Base-by-base conservation (phyloP, 2,113 vertebrate species). In the Hydropotes inermis region DNA sequence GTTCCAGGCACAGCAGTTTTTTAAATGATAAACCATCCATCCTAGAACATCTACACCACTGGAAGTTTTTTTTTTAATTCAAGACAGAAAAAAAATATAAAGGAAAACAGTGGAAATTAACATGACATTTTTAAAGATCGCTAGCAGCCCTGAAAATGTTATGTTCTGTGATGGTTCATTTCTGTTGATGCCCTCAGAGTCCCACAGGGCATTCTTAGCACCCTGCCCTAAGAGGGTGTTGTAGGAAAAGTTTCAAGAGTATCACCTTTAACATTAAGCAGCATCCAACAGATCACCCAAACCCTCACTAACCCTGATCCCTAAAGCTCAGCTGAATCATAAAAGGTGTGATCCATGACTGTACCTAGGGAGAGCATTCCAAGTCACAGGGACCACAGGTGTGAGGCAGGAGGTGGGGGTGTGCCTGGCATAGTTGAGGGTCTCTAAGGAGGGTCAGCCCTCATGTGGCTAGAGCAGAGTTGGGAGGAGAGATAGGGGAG, bases 401-500 rank as follows among this genome's bases (percentile, higher is more conserved):
- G 12, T 60, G 33, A 92, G 17, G 3, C 21, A 9, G 23, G 19
- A 57, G 54, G 23, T 76, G 45, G 36, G 36, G 47, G 33, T 47
- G 33, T 13, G 27, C 33, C 47, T 11, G n/a, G 43, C 17, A 3
- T 25, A 11, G 36, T 50, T 0, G 0, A 89, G 60, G 33, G 52
- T 52, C 27, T 27, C 12, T 27, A 89, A 36, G 25, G 64, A 78
- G n/a, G 47, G 33, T 25, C 33, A 36, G 21, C 3, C 81, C 17
- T 23, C 36, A 1, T 6, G 57, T 6, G 7, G 30, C 58, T 86
- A 27, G 27, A 43, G n/a, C 64, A 36, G 39, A 79, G 36, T 6
- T 1, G 2, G 5, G 52, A 6, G 2, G 2, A 15, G 50, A 1
- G 14, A 6, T 43, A 3, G 13, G 5, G 55, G 10, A 54, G 3